These are phyloP conservation scores for Xenopus laevis DNA, from an alignment of 2,113 vertebrate genomes.

Conservation along the genomic window DNA sequence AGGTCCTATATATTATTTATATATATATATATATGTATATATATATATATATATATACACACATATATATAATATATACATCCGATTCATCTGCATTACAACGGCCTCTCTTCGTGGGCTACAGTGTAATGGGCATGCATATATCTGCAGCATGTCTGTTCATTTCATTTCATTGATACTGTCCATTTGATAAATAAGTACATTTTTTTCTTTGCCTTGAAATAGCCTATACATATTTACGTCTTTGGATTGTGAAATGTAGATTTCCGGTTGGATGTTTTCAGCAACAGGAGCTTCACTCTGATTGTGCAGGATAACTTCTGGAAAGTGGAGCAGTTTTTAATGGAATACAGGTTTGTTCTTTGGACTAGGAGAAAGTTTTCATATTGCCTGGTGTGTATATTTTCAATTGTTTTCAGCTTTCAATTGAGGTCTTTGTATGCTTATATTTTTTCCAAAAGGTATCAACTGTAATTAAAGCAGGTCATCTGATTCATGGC, in stretches of 20 bases:
- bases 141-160: constrained; percentile 44
- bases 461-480: constrained; percentile 53
- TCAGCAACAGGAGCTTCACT: constrained; percentile 43
- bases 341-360: constrained; percentile 24
- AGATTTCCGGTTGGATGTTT: neutral
- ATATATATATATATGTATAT: no score
- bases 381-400: constrained; percentile 47
- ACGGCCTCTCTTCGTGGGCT: constrained; percentile 55
- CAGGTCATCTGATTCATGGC: constrained; percentile 56
- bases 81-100: constrained; percentile 55
- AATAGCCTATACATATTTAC: constrained; percentile 43
- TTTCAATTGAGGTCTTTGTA: constrained; percentile 55
- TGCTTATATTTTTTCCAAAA: constrained; percentile 54
- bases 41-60: constrained; percentile 53
- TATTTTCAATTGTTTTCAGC: constrained; percentile 57
- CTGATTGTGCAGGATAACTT: constrained; percentile 42
- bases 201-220: constrained; percentile 25
- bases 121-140: constrained; percentile 47
- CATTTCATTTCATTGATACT: constrained; percentile 47
- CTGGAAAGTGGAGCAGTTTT: constrained; percentile 30
- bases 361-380: constrained; percentile 30
- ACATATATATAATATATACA: constrained; percentile 56
- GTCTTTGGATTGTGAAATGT: constrained; percentile 15
- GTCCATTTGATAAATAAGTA: constrained; percentile 57
- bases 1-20: constrained; percentile 43